Evolutionary conservation across 2,888 invertebrate genomes (phyloP).

Genomic region (Oscheius myriophilus): DNA sequence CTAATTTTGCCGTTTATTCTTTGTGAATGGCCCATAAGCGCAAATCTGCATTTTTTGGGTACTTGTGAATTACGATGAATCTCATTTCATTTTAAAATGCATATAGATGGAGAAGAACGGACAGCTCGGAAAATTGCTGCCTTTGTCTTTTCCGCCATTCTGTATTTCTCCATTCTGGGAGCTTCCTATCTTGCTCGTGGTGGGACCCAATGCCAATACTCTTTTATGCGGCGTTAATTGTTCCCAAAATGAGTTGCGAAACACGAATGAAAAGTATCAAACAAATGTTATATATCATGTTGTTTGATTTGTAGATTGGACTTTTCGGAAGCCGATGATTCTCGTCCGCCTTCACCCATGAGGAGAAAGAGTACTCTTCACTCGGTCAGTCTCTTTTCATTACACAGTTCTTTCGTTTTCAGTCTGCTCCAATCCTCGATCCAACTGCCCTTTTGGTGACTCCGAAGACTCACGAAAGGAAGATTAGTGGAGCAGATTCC

Average conservation of each 20-base stretch:
- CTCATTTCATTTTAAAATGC: no score
- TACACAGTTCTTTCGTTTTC: constrained; percentile 13
- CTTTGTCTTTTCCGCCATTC: no score
- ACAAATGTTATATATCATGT: no score
- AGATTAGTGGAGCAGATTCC: neutral
- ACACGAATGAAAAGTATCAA: no score
- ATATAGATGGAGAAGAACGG: no score
- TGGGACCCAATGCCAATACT: no score
- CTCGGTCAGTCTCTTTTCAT: constrained; percentile 20
- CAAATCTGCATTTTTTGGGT: neutral
- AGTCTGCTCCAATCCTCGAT: constrained; percentile 41
- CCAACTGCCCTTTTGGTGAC: constrained; percentile 48
- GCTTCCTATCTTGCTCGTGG: no score
- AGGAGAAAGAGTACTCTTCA: constrained; percentile 22
- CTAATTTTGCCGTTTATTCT: neutral
- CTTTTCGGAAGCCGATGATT: neutral
- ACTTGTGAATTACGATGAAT: constrained; percentile 1
- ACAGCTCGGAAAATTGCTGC: no score
- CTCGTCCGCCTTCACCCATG: constrained; percentile 24
- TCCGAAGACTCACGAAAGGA: constrained; percentile 19
- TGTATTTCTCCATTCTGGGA: no score
- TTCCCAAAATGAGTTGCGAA: no score
- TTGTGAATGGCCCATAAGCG: neutral
- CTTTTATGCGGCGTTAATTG: no score
- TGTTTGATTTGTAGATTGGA: neutral